phyloP scores from a whole-genome alignment of 2,113 vertebrate species.

The Sapayoa aenigma region DNA sequence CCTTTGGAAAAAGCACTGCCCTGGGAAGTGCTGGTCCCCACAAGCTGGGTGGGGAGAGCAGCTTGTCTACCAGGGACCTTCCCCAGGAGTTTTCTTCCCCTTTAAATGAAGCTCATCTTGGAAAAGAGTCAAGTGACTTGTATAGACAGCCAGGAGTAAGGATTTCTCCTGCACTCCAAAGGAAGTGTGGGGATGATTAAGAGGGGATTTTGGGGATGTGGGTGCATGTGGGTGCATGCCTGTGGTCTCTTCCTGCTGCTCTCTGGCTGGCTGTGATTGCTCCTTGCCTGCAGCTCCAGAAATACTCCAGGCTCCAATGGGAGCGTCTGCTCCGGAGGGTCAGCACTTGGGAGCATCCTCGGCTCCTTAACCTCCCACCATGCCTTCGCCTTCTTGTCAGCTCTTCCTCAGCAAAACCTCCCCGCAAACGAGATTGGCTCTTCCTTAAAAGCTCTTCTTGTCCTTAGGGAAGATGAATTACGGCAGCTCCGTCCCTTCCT shows the following conservation, averaged over 20 bases:
- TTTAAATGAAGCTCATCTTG: background rate
- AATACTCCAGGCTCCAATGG: background rate
- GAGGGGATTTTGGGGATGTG: background rate
- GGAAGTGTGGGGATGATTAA: background rate
- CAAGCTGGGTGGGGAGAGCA: accelerated
- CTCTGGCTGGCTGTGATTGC: background rate
- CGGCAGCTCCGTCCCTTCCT: background rate
- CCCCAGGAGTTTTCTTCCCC: background rate
- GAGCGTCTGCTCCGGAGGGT: background rate
- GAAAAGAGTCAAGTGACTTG: background rate
- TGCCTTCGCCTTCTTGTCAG: accelerated
- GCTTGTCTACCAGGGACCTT: background rate
- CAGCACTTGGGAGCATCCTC: background rate
- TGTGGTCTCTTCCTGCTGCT: background rate
- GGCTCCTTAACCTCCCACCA: background rate
- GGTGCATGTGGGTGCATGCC: background rate
- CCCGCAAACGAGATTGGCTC: background rate
- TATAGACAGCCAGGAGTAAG: background rate
- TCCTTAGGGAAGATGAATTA: background rate
- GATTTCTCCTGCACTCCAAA: background rate
- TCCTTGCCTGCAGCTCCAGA: background rate
- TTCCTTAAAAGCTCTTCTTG: background rate
- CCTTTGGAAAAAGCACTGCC: background rate
- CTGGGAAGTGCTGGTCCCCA: background rate
- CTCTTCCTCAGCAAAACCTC: background rate